Evolutionary conservation across 2,113 vertebrate genomes (phyloP).

Genomic region (Opisthocomus hoazin): DNA sequence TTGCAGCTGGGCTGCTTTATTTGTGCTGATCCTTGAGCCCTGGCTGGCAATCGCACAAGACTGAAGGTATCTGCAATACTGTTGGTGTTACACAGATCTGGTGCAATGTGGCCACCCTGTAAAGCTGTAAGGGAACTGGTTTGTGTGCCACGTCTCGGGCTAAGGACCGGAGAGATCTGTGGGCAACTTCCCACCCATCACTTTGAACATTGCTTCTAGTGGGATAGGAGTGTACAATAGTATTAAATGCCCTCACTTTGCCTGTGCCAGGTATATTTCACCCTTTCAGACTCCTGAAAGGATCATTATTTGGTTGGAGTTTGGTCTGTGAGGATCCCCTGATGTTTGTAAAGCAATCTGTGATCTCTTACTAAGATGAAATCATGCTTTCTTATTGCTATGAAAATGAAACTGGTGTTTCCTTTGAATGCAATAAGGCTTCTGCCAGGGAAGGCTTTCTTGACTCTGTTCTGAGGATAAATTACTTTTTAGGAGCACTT

Average conservation of each 20-base stretch:
- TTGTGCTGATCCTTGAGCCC: neutral
- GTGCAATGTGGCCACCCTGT: neutral
- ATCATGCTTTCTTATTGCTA: neutral
- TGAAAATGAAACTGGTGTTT: neutral
- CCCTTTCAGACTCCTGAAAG: neutral
- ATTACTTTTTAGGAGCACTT: neutral
- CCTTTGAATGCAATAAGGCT: neutral
- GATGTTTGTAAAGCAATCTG: neutral
- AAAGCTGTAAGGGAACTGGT: neutral
- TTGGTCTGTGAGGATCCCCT: neutral
- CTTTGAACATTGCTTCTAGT: neutral
- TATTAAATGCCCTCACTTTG: neutral
- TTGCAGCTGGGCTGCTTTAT: conserved; percentile 30
- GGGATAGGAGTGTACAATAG: neutral
- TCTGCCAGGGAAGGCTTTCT: neutral
- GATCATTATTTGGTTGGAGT: neutral
- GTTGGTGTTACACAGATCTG: neutral
- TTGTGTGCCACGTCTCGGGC: neutral
- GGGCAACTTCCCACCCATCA: neutral
- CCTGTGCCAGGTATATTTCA: neutral
- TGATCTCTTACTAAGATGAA: neutral
- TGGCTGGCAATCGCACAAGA: neutral
- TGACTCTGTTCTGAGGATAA: neutral
- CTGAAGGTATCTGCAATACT: neutral
- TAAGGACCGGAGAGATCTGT: neutral